These are phyloP conservation scores for Penaeus indicus DNA, from an alignment of 1,140 invertebrate species.

Conservation along the genomic window DNA sequence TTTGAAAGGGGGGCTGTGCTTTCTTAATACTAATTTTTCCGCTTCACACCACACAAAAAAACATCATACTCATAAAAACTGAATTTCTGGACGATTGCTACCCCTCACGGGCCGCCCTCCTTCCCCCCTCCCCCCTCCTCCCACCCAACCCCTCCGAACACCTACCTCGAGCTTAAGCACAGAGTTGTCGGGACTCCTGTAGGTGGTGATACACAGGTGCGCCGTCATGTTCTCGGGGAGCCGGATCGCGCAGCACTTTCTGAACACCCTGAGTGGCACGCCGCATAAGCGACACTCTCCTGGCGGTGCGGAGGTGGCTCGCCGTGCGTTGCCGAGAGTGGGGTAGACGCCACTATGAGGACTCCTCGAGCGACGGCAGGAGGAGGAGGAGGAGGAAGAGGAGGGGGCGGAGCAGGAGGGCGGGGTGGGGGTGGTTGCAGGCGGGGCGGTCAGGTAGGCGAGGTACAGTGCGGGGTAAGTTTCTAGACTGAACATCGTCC, in stretches of 20 bases:
- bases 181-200: slow-evolving; percentile 53
- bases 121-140: background rate
- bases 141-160: background rate
- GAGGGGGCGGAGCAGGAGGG: background rate
- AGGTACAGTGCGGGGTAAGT: slow-evolving; percentile 9
- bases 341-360: background rate
- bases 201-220: slow-evolving; percentile 58
- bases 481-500: slow-evolving; percentile 10
- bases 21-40: too few species aligned
- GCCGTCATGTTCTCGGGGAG: slow-evolving; percentile 40
- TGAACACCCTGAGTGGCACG: slow-evolving; percentile 28
- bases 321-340: background rate
- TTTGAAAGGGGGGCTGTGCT: too few species aligned
- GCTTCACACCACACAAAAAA: too few species aligned
- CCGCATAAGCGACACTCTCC: slow-evolving; percentile 36
- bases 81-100: too few species aligned
- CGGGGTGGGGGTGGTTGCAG: background rate
- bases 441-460: background rate
- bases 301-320: background rate
- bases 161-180: slow-evolving; percentile 59
- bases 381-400: background rate
- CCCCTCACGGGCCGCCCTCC: background rate
- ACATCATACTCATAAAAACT: too few species aligned
- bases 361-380: too few species aligned
- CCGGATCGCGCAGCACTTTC: background rate